Evolutionary conservation across 2,113 vertebrate genomes (phyloP).

Genomic region (Todiramphus saurophagus): DNA sequence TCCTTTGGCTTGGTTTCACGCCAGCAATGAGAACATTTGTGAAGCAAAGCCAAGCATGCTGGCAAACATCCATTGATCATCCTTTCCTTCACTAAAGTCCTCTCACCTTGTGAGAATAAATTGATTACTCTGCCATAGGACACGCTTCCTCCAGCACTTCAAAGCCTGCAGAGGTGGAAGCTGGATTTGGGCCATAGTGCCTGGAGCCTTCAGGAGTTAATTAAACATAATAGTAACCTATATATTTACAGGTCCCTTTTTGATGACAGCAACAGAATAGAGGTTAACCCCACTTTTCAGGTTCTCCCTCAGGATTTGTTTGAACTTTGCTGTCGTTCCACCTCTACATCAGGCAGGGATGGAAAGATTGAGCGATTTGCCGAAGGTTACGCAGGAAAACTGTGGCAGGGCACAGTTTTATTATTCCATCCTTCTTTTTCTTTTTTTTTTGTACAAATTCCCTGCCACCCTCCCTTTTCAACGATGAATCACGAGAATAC

Average conservation of each 20-base stretch:
- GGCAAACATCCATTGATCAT: conserved; percentile 53
- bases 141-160: conserved; percentile 54
- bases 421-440: not conserved
- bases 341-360: not conserved
- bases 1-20: conserved; percentile 29
- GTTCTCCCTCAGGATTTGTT: conserved; percentile 61
- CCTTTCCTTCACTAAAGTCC: conserved; percentile 55
- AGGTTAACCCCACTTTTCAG: conserved; percentile 60
- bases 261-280: conserved; percentile 66
- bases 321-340: conserved; percentile 54
- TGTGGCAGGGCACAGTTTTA: not conserved
- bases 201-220: conserved; percentile 59
- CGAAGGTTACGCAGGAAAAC: not conserved
- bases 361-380: not conserved
- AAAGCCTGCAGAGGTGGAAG: conserved; percentile 63
- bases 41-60: conserved; percentile 44
- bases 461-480: not conserved
- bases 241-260: conserved; percentile 56
- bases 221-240: conserved; percentile 64
- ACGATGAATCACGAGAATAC: not conserved
- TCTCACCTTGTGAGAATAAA: conserved; percentile 65
- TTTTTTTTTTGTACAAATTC: not conserved
- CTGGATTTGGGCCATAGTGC: conserved; percentile 56
- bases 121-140: conserved; percentile 47
- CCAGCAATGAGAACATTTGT: conserved; percentile 48